Conservation (phyloP, 64 coral and sea anemone genomes). For the Stylophora pistillata region DNA sequence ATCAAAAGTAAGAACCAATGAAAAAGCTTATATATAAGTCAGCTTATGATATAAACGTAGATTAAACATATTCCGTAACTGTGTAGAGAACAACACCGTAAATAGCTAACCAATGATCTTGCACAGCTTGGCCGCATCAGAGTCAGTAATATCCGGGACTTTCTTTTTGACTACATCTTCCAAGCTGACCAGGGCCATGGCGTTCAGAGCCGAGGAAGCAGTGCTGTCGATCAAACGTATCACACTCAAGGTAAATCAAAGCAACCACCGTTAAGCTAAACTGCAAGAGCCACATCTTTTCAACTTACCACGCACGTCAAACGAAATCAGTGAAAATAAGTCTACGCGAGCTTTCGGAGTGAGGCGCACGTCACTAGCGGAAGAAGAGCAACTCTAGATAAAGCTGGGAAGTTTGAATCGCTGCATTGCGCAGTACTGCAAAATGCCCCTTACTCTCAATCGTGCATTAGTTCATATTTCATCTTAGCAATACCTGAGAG, state of each 20-base stretch:
- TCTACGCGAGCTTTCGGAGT: no score
- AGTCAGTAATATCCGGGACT: conserved; percentile 62
- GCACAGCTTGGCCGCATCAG: conserved; percentile 78
- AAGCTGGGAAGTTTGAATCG: no score
- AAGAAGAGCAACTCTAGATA: background rate
- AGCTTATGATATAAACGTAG: no score
- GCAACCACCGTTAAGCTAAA: no score
- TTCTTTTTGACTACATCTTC: conserved; percentile 83
- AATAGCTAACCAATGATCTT: conserved; percentile 61
- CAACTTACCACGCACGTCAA: no score
- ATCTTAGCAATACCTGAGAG: conserved; percentile 44
- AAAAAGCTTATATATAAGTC: no score
- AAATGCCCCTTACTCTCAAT: no score
- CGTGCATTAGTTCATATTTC: background rate
- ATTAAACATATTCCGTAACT: background rate
- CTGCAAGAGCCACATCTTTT: no score
- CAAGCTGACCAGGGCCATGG: conserved; percentile 75
- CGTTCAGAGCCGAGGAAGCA: conserved; percentile 85
- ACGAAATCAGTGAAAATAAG: no score
- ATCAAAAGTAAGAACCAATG: no score
- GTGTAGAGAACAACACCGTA: background rate
- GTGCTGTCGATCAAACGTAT: conserved; percentile 36
- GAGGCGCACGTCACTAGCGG: no score
- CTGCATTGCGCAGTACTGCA: no score
- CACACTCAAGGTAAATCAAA: background rate